Evolutionary conservation across 37 sponge, comb jelly and placozoan genomes (phyloP).

Genomic region (Spongia lamella): DNA sequence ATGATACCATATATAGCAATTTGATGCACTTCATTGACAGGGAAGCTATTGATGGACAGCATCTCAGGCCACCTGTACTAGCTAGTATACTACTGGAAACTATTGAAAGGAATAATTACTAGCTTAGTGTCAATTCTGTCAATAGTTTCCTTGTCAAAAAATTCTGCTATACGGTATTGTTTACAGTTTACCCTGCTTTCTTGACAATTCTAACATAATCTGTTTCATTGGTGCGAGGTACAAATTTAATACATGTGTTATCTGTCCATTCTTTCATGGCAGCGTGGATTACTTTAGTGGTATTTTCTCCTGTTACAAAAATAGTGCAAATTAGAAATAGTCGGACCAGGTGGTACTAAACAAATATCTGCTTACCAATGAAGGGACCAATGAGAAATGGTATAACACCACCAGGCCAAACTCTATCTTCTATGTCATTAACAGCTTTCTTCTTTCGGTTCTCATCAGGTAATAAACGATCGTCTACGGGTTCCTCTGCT

Average conservation of each 20-base stretch:
- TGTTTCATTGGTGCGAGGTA: constrained; percentile 18
- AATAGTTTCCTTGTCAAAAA: too few species aligned
- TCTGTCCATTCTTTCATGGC: constrained; percentile 59
- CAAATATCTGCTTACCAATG: not conserved
- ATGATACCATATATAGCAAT: too few species aligned
- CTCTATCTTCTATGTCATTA: not conserved
- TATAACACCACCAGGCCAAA: constrained; percentile 30
- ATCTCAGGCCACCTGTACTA: too few species aligned
- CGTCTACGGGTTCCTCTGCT: too few species aligned
- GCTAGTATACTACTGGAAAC: too few species aligned
- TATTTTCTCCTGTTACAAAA: not conserved
- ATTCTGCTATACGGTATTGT: too few species aligned
- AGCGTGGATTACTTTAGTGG: not conserved
- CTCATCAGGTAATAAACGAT: too few species aligned
- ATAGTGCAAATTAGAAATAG: constrained; percentile 1
- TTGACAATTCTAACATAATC: constrained; percentile 41
- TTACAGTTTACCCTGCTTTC: not conserved
- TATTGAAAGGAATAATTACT: too few species aligned
- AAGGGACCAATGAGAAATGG: not conserved
- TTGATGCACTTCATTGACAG: too few species aligned
- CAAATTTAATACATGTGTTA: constrained; percentile 65
- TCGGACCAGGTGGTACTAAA: too few species aligned
- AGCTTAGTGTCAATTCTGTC: too few species aligned
- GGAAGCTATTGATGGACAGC: too few species aligned
- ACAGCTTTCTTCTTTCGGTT: not conserved